Evolutionary conservation across 2,797 vertebrate species (phyloP).

Genomic region (Phalanger gymnotis): DNA sequence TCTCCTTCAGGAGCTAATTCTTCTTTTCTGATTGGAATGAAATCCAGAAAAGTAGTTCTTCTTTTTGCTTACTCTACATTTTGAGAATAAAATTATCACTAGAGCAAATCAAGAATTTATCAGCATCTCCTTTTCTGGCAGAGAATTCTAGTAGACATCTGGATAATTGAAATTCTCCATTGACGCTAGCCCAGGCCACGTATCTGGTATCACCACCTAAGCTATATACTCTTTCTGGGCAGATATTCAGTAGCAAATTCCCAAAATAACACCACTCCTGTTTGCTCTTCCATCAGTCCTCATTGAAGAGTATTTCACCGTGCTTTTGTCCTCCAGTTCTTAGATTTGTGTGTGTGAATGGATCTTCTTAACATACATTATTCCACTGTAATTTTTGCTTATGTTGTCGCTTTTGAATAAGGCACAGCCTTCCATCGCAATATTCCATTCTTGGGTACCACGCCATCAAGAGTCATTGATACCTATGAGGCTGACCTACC

Average conservation of each 20-base stretch:
- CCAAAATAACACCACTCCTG: not conserved
- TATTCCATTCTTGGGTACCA: not conserved
- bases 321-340: not conserved
- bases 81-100: not conserved
- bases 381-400: not conserved
- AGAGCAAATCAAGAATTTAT: not conserved
- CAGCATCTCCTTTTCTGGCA: not conserved
- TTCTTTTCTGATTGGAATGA: not conserved
- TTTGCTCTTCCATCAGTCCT: not conserved
- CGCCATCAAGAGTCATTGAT: not conserved
- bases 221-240: not conserved
- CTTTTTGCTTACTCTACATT: not conserved
- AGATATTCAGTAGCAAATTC: not conserved
- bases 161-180: not conserved
- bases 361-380: not conserved
- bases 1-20: not conserved
- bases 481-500: not conserved
- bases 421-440: not conserved
- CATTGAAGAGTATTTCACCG: not conserved
- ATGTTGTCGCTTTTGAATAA: not conserved
- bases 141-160: not conserved
- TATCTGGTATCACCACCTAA: too few species aligned
- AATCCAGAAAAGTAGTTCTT: not conserved
- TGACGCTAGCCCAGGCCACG: not conserved
- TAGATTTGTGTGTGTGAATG: not conserved